Conservation (phyloP, 2,797 vertebrate species). For the Sciurus vulgaris region DNA sequence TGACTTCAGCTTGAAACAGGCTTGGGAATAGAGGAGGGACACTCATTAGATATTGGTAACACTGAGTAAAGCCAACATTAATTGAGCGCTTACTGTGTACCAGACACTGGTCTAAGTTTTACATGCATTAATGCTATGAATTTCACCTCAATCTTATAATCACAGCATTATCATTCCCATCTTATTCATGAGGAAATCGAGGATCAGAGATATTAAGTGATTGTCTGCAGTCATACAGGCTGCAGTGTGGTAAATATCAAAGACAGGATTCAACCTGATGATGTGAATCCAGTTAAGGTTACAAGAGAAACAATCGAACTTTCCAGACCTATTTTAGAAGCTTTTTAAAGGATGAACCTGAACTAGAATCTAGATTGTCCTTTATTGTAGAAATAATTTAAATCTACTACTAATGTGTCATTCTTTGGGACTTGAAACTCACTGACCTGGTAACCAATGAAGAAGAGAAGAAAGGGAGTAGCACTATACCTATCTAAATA, state of each 20-base stretch:
- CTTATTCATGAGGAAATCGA: neutral
- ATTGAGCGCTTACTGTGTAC: neutral
- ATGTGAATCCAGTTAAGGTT: neutral
- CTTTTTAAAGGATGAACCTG: neutral
- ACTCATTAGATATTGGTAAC: neutral
- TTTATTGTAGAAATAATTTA: neutral
- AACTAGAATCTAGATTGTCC: neutral
- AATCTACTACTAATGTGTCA: neutral
- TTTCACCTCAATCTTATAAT: neutral
- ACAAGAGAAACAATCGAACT: neutral
- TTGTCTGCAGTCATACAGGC: neutral
- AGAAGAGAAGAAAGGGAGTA: neutral
- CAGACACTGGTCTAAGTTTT: neutral
- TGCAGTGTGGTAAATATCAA: neutral
- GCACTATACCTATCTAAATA: neutral
- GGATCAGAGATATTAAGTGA: neutral
- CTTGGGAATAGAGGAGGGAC: neutral
- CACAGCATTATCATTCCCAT: neutral
- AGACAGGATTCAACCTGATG: neutral
- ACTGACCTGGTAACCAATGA: neutral
- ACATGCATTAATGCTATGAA: neutral
- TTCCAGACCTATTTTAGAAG: neutral
- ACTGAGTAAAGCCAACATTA: neutral
- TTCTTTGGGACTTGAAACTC: neutral
- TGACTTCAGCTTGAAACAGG: neutral